Evolutionary conservation across 2,888 invertebrate species (phyloP), one percentile per base, ranked within the genome.

Genomic region (Mycalesis mineus): DNA sequence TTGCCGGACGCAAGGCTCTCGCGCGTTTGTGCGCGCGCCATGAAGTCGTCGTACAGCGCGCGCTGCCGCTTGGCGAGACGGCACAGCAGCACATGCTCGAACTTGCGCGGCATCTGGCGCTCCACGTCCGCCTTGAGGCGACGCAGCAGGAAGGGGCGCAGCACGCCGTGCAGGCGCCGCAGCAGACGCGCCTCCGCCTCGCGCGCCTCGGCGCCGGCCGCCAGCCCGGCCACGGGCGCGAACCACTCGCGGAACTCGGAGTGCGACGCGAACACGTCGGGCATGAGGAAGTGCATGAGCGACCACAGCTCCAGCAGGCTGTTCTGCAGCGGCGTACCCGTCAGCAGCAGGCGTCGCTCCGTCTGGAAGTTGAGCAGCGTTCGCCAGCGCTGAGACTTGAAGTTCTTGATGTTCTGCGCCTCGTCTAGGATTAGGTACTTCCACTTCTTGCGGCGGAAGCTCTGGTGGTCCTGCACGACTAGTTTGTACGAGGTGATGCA

Each of bases 331-430:
- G 98, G 98, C 60, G 98, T 98, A 69, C 97, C 98, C 58, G 98
- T 98, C 70, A 98, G 88, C 62, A 98, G 89, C 63, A 98, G 91
- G 56, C 98, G 94, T 74, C 97, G 93, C 79, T 97, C 95, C 0
- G 97, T 96, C 76, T 97, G 95, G 82, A 98, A 97, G 83, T 98
- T 98, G 57, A 99, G 90, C 66, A 99, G 86, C 75, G 98, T 92
- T 87, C 99, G 99, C 99, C 99, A 99, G 63, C 99, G 91, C 80
- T 99, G 99, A 15, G 98, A 98, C 82, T 99, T 99, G 82, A 99
- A 99, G 88, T 99, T 99, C 88, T 99, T 99, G 62, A 99, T 99
- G 80, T 99, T 99, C 82, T 99, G 99, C 37, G 99, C 99, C 88
- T 98, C 99, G 79, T 99, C 99, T 55, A 99, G 91, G 66, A 99